A percentile compares a stretch with the other conserved stretches of the same genome.
These are phyloP conservation scores for Orius laevigatus DNA, from an alignment of 1,140 invertebrate genomes.

Conservation along the genomic window DNA sequence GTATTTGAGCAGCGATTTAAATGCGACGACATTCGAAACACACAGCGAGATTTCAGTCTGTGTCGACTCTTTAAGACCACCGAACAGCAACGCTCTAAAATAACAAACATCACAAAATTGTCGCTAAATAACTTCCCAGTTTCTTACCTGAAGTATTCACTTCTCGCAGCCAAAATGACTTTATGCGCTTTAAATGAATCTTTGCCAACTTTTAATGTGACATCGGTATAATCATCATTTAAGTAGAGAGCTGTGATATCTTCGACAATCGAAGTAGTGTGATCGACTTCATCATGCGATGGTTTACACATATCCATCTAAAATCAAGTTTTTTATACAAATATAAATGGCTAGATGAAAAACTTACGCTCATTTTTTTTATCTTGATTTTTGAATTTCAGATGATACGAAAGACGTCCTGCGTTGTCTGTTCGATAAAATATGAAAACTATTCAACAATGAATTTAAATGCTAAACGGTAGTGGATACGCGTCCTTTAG, in stretches of 20 bases:
- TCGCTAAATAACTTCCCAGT: too few species aligned
- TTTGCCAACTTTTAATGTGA: slow-evolving; percentile 73
- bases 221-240: slow-evolving; percentile 79
- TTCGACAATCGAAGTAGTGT: slow-evolving; percentile 40
- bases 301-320: slow-evolving; percentile 11
- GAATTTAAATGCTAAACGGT: too few species aligned
- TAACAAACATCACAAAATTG: too few species aligned
- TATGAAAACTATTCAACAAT: too few species aligned
- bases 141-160: slow-evolving; percentile 78
- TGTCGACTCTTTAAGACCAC: slow-evolving; percentile 77
- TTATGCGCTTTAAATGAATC: slow-evolving; percentile 72
- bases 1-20: slow-evolving; percentile 81
- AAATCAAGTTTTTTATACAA: not conserved
- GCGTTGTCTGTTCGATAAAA: too few species aligned
- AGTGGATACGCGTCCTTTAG: too few species aligned
- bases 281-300: slow-evolving; percentile 20
- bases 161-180: slow-evolving; percentile 80
- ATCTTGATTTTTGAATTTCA: too few species aligned
- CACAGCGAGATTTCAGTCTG: slow-evolving; percentile 71
- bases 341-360: too few species aligned
- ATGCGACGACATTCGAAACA: slow-evolving; percentile 71
- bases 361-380: too few species aligned
- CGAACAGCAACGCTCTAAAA: slow-evolving; percentile 62
- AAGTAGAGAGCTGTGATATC: slow-evolving; percentile 68
- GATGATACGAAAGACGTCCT: too few species aligned